Evolutionary conservation across 2,113 vertebrate species (phyloP).

Genomic region (Coregonus clupeaformis): DNA sequence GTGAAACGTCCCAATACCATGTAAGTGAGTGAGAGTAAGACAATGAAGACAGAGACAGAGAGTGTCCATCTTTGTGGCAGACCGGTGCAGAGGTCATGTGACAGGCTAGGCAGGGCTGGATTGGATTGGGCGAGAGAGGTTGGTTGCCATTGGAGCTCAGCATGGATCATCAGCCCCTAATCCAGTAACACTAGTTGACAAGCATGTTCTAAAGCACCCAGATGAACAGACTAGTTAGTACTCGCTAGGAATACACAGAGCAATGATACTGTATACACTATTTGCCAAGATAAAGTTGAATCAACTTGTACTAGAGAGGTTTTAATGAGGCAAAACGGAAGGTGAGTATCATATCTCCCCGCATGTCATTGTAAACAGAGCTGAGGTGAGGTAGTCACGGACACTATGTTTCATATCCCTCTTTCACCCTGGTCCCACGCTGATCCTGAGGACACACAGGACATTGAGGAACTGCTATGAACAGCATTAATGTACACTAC

Average conservation of each 20-base stretch:
- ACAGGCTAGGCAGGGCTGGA: constrained; percentile 32
- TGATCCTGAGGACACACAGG: no score
- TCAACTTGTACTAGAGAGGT: no score
- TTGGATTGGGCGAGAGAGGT: constrained; percentile 31
- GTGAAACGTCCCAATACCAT: constrained; percentile 7
- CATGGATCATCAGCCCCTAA: constrained; percentile 57
- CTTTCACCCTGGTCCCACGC: no score
- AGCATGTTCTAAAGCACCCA: constrained; percentile 42
- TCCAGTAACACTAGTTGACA: constrained; percentile 57
- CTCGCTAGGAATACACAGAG: neutral
- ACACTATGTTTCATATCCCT: no score
- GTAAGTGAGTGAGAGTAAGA: constrained; percentile 6
- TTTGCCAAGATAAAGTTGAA: no score
- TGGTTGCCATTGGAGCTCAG: constrained; percentile 46
- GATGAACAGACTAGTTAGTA: constrained; percentile 22
- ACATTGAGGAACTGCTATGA: no score
- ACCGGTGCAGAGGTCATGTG: constrained; percentile 41
- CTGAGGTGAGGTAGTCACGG: neutral
- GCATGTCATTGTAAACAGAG: no score
- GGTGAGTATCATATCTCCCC: no score
- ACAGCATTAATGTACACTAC: no score
- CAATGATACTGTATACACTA: no score
- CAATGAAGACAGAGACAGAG: neutral
- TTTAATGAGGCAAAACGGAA: no score
- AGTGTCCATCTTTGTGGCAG: constrained; percentile 14